Conservation (phyloP, 2,797 vertebrate species). For the Fistularia commersonii region DNA sequence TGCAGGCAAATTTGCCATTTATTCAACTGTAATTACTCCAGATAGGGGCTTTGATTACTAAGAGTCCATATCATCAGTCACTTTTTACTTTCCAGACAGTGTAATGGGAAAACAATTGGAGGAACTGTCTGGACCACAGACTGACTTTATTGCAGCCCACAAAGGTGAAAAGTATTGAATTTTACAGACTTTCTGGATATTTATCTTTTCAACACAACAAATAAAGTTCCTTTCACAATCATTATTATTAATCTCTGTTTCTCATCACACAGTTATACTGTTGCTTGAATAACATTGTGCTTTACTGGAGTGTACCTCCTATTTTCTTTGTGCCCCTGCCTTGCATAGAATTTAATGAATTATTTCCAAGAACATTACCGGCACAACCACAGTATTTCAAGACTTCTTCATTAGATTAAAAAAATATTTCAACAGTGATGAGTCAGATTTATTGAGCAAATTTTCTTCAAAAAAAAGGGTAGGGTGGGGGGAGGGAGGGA, state of each 20-base stretch:
- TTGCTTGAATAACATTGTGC: conserved; percentile 1
- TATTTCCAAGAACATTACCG: conserved; percentile 1
- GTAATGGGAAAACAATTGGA: conserved; percentile 29
- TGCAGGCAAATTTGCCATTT: conserved; percentile 8
- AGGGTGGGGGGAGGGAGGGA: too few species aligned
- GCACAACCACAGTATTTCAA: background rate
- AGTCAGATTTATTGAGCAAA: too few species aligned
- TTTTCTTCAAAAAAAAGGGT: too few species aligned
- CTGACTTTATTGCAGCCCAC: background rate
- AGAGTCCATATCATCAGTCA: conserved; percentile 30
- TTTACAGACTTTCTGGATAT: conserved; percentile 14
- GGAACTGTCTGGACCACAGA: conserved; percentile 18
- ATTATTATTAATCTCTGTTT: conserved; percentile 3
- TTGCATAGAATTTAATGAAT: background rate
- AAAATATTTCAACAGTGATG: background rate
- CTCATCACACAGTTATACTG: background rate
- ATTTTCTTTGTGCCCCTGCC: background rate
- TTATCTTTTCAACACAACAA: conserved; percentile 21
- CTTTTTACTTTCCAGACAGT: conserved; percentile 30
- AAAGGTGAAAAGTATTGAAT: conserved; percentile 16
- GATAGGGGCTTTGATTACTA: conserved; percentile 21
- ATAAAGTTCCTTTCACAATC: conserved; percentile 4
- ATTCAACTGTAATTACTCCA: conserved; percentile 9
- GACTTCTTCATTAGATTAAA: background rate
- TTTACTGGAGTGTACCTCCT: background rate